phyloP scores from a whole-genome alignment of 2,113 vertebrate species.

The Crypturellus undulatus region DNA sequence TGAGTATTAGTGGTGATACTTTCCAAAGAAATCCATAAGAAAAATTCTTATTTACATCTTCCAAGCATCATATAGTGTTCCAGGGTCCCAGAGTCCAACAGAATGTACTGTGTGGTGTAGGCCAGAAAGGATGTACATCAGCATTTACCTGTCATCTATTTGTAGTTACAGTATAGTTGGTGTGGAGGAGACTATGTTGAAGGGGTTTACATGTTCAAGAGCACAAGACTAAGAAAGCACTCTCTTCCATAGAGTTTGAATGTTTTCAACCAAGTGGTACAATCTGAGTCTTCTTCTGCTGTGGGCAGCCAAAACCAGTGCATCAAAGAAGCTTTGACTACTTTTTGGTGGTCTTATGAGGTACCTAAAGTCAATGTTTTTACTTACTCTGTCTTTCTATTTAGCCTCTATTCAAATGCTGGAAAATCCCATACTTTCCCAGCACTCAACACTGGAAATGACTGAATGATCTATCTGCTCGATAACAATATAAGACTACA shows the following conservation, averaged over 20 bases:
- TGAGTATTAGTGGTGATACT: background rate
- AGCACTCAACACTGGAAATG: fast-evolving
- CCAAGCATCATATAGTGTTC: background rate
- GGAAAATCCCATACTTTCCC: background rate
- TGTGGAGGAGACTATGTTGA: background rate
- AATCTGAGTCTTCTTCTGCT: background rate
- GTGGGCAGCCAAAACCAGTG: background rate
- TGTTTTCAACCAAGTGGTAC: background rate
- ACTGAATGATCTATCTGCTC: background rate
- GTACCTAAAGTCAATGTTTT: background rate
- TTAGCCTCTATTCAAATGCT: background rate
- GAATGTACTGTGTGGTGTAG: background rate
- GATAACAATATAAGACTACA: background rate
- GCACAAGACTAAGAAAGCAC: background rate
- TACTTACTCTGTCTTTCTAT: background rate
- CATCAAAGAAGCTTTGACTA: background rate
- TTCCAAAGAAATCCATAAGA: background rate
- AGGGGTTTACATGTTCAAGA: background rate
- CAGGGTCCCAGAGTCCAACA: background rate
- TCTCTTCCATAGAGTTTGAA: background rate
- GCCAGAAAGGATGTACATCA: background rate
- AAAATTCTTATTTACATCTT: background rate
- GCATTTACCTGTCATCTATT: background rate
- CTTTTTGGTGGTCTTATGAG: background rate
- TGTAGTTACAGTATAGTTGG: background rate